Base-by-base conservation (phyloP, 2,888 invertebrate genomes). In the Agrochola litura region DNA sequence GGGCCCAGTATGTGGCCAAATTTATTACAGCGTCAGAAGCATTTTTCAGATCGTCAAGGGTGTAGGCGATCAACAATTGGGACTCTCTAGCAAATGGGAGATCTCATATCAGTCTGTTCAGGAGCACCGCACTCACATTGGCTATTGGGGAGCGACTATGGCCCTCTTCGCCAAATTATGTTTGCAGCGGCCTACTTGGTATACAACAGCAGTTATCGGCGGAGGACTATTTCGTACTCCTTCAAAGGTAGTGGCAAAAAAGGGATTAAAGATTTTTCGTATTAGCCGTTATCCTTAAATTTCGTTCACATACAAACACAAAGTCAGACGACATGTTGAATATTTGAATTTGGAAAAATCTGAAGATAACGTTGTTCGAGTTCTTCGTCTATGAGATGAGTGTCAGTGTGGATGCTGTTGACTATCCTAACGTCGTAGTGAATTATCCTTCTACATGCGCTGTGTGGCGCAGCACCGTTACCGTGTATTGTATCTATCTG, bases 381-480 rank as follows among this genome's bases (percentile, higher is more conserved):
- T 75, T 6, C 16, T 19, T 43, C 16, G 43, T 6, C 52, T 22
- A 22, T 49, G 30, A 22, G 49, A 46, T n/a, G 49, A 19, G 19
- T 4, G 49, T 49, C 10, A 43, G 16, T 22, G 16, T 12, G 67
- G 30, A n/a, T 12, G 16, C 16, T 6, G 14, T 58, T 30, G 60
- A 8, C 52, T 52, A 16, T 37, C 6, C 16, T 25, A 9, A 22
- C 16, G 10, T 37, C 19, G 19, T 8, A 22, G 30, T n/a, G 25
- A 43, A 37, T 71, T 25, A 22, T 54, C 37, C 77, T 82, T 77
- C 65, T 85, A 1, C 14, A 30, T 41, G 77, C 22, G 25, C 9
- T 25, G 71, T 3, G 58, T 9, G 60, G 72, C 73, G 75, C 37
- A 60, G 83, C 77, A 83, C 86, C 79, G 86, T 87, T 87, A 85